phyloP scores from a whole-genome alignment of 2,888 invertebrate species.

The Nudaria mundana region DNA sequence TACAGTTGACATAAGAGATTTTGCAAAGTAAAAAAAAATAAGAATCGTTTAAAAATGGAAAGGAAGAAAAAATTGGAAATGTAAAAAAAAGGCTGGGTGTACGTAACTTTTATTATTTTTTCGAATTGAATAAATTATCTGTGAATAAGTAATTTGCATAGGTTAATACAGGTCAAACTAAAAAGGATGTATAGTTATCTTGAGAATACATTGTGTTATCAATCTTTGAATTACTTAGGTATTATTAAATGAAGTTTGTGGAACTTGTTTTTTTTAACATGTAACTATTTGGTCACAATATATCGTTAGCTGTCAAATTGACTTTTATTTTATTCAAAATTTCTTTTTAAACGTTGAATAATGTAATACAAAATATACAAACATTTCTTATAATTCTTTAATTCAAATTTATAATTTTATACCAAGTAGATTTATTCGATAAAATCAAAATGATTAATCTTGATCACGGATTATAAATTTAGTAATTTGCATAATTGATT shows the following conservation, averaged over 20 bases:
- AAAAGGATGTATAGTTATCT: not conserved
- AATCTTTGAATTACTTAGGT: not conserved
- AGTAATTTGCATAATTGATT: not conserved
- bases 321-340: not conserved
- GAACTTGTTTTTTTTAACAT: not conserved
- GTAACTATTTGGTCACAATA: not conserved
- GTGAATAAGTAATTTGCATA: constrained; percentile 1
- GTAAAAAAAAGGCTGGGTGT: not conserved
- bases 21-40: not conserved
- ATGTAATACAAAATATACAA: not conserved
- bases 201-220: not conserved
- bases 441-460: not conserved
- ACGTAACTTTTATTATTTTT: too few species aligned
- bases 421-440: too few species aligned
- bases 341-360: not conserved
- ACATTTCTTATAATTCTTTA: too few species aligned
- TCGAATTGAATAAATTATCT: constrained; percentile 1
- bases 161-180: constrained; percentile 2
- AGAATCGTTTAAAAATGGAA: not conserved
- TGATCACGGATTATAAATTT: not conserved
- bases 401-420: too few species aligned
- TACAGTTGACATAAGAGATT: not conserved
- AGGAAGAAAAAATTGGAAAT: not conserved
- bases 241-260: not conserved
- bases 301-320: not conserved